Base-by-base conservation (phyloP, 2,113 vertebrate species). In the Onychostoma macrolepis region DNA sequence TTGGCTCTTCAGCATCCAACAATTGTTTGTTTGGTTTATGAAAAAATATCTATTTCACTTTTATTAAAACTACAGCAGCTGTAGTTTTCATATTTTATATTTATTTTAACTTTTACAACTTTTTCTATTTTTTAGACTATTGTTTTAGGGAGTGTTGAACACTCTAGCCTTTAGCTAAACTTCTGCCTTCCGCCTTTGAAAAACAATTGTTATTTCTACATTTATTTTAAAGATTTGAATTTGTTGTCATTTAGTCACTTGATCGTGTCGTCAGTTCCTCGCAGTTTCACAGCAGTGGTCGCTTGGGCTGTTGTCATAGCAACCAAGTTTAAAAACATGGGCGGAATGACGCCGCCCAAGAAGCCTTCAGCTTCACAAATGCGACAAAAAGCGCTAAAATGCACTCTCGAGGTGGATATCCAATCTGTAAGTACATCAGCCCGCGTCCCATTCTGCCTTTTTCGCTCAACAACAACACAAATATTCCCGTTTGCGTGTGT, bases 371-470 rank as follows among this genome's bases (percentile, higher is more conserved):
- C 58, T 4, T 63, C 69, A 3, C 74, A 89, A 89, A 83, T 36
- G 21, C 87, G 38, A 11, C 78, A 45, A 3, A 95, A 91, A 89
- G 92, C 85, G 86, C 86, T 95, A 11, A 95, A 91, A 93, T 95
- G 93, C 30, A 93, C 91, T 6, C 94, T 95, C 10, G 58, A 90
- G 24, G 26, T 96, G 86, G 89, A 93, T 75, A 87, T 96, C 24
- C 87, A 93, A 3, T 87, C 86, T 79, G 95, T 96, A 92, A 95
- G 95, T 95, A 33, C 2, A 71, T 69, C 24, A 56, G 5, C 48
- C 43, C 43, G 36, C 50, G n/a, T 65, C 4, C 15, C 19, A 15
- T 30, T 53, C 10, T 56, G 10, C 2, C 26, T 56, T 78, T 11
- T 19, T 11, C 45, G 30, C 53, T 21, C 5, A 69, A 30, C 2